These are phyloP conservation scores for Margarornis squamiger DNA, from an alignment of 2,797 vertebrate species.

Conservation along the genomic window DNA sequence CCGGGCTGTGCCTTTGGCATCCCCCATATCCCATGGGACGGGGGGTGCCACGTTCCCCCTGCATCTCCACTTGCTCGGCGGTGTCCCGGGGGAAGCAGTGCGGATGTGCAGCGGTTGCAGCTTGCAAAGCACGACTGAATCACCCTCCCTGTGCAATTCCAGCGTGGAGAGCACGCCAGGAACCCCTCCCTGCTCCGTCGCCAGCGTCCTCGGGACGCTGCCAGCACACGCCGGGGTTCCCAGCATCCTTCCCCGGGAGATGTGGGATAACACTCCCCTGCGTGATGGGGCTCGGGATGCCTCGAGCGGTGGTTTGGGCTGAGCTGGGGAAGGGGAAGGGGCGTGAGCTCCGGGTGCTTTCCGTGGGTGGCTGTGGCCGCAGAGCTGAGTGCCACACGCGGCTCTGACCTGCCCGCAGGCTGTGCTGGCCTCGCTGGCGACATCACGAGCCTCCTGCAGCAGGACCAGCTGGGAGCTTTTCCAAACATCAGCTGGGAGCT, in stretches of 20 bases:
- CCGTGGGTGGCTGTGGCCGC: not conserved
- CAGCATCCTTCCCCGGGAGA: not conserved
- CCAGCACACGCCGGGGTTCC: rapidly evolving
- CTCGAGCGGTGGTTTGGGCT: rapidly evolving
- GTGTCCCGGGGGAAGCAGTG: rapidly evolving
- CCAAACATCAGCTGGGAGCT: not conserved
- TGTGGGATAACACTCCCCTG: too few species aligned
- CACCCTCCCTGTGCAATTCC: not conserved
- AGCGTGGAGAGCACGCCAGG: not conserved
- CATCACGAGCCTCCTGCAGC: not conserved
- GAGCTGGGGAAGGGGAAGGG: not conserved
- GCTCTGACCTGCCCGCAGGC: not conserved
- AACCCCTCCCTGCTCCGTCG: not conserved
- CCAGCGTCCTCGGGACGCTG: rapidly evolving
- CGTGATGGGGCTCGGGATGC: rapidly evolving
- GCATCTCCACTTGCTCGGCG: rapidly evolving
- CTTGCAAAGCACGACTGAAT: not conserved
- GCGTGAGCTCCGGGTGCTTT: not conserved
- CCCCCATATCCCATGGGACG: not conserved
- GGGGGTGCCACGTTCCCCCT: not conserved
- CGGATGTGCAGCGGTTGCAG: not conserved
- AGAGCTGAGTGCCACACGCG: rapidly evolving
- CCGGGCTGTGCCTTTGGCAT: not conserved
- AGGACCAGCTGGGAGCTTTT: not conserved
- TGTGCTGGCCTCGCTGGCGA: not conserved